Conservation (phyloP, 2,113 vertebrate species). For the Oncorhynchus gorbuscha region DNA sequence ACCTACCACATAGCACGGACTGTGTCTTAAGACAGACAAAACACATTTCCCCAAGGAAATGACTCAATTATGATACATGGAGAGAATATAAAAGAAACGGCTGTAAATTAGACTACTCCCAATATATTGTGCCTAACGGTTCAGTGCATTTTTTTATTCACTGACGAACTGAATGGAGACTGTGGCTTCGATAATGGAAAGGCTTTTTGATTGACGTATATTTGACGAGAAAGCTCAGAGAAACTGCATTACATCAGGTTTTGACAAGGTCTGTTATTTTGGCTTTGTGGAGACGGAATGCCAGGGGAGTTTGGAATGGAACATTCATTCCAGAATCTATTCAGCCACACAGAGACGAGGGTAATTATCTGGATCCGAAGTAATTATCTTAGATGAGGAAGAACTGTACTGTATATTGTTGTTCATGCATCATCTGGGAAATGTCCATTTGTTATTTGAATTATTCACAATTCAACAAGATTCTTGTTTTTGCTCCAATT, state of each 20-base stretch:
- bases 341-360: not conserved
- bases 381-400: too few relatives aligned
- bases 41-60: not conserved
- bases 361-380: too few relatives aligned
- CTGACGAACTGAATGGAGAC: not conserved
- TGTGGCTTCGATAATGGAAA: conserved; percentile 4
- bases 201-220: conserved; percentile 25
- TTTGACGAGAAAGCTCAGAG: conserved; percentile 46
- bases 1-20: not conserved
- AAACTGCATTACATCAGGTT: conserved; percentile 34
- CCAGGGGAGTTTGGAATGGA: too few relatives aligned
- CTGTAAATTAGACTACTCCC: not conserved
- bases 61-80: conserved; percentile 27
- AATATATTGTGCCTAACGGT: conserved; percentile 25
- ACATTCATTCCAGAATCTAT: not conserved
- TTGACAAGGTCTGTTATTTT: not conserved
- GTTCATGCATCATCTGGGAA: not conserved
- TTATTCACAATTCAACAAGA: not conserved
- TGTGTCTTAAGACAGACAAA: not conserved
- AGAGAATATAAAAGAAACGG: not conserved
- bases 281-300: conserved; percentile 10
- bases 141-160: conserved; percentile 14
- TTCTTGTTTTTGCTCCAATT: not conserved
- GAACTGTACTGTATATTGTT: too few relatives aligned
- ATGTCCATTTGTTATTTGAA: not conserved